Percentiles rank a stretch among this genome's conserved stretches.
Evolutionary conservation across 1,140 invertebrate species (phyloP).

Genomic region (Zophobas morio): DNA sequence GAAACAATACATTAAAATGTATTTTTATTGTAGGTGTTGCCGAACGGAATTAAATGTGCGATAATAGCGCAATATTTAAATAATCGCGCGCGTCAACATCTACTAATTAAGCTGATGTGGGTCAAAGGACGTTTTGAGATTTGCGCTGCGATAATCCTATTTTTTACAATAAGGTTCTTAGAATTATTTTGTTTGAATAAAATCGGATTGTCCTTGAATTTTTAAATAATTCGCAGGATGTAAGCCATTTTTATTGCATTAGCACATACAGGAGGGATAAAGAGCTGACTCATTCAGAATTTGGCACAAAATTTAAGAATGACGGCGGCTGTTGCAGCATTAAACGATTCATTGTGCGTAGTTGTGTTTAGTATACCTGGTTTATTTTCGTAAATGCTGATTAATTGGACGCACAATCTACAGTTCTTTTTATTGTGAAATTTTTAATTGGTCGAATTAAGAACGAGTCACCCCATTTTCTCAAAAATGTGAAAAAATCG

Average conservation of each 20-base stretch:
- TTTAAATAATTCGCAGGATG: slow-evolving; percentile 44
- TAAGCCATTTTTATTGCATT: slow-evolving; percentile 44
- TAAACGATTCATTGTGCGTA: background rate
- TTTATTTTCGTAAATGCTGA: too few species aligned
- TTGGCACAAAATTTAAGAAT: slow-evolving; percentile 36
- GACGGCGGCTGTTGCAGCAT: background rate
- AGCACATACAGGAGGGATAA: slow-evolving; percentile 43
- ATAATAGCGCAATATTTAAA: slow-evolving; percentile 32
- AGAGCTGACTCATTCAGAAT: slow-evolving; percentile 28
- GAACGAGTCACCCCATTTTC: too few species aligned
- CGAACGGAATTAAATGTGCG: slow-evolving; percentile 31
- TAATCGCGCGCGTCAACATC: background rate
- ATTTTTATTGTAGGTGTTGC: slow-evolving; percentile 42
- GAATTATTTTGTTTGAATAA: slow-evolving; percentile 40
- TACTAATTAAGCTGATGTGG: slow-evolving; percentile 20
- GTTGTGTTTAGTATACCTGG: too few species aligned
- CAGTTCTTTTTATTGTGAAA: too few species aligned
- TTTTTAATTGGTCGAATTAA: too few species aligned
- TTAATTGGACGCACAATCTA: too few species aligned
- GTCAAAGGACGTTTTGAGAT: slow-evolving; percentile 44
- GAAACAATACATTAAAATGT: slow-evolving; percentile 41
- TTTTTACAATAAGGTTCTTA: slow-evolving; percentile 41
- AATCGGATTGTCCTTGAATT: slow-evolving; percentile 45
- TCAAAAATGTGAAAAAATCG: too few species aligned
- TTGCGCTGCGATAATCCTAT: background rate